Percentiles rank a stretch among this genome's conserved stretches.
These are phyloP conservation scores for Drosophila nigromelanica DNA, from an alignment of 1,140 invertebrate species.

Conservation along the genomic window DNA sequence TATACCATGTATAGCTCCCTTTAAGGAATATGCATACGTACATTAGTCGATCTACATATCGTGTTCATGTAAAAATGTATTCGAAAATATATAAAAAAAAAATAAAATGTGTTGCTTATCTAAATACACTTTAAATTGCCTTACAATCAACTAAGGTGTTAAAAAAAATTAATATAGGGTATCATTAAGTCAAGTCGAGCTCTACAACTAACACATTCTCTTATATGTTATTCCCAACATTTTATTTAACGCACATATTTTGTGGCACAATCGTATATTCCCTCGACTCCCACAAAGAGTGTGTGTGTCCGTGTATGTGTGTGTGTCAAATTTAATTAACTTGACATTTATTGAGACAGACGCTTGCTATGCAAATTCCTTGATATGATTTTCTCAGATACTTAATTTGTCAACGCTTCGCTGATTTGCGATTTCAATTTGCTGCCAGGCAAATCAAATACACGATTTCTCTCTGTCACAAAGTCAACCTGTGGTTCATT, in stretches of 20 bases:
- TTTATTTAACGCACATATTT: constrained; percentile 35
- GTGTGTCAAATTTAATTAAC: constrained; percentile 47
- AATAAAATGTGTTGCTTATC: too few species aligned
- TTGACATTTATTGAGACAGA: constrained; percentile 30
- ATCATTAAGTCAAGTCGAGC: not conserved
- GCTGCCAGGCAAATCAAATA: constrained; percentile 14
- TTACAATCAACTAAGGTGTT: too few species aligned
- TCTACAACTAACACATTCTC: not conserved
- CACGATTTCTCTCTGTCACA: not conserved
- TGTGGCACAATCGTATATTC: constrained; percentile 22
- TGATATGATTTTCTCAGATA: constrained; percentile 26
- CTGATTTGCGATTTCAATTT: constrained; percentile 30
- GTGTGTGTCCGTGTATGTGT: not conserved
- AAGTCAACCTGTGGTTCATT: constrained; percentile 1
- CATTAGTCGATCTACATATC: too few species aligned
- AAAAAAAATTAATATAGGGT: not conserved
- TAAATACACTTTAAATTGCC: too few species aligned
- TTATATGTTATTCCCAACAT: constrained; percentile 27
- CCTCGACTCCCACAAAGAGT: not conserved
- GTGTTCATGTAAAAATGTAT: too few species aligned
- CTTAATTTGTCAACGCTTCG: constrained; percentile 40
- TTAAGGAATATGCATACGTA: too few species aligned
- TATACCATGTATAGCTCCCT: too few species aligned
- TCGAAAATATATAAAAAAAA: too few species aligned
- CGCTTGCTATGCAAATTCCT: constrained; percentile 31